phyloP scores from a whole-genome alignment of 2,113 vertebrate genomes.

The Pedetes capensis region DNA sequence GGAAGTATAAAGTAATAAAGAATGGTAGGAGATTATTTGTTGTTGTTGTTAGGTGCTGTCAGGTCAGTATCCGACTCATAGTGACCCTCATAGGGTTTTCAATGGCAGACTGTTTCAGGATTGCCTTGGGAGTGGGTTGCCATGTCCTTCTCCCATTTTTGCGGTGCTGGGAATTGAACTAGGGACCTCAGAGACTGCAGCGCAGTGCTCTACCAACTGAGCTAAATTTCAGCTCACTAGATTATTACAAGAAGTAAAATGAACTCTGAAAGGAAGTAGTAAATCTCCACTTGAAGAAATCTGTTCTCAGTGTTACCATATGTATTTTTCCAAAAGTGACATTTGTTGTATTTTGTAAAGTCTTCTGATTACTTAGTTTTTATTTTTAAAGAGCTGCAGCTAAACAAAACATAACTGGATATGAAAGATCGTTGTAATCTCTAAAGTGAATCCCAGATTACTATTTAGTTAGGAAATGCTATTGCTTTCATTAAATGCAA shows the following conservation, averaged over 20 bases:
- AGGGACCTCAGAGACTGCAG: too few species aligned
- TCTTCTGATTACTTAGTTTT: neutral
- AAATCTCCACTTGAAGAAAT: neutral
- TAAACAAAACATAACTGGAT: neutral
- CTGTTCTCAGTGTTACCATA: neutral
- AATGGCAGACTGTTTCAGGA: too few species aligned
- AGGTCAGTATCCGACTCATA: too few species aligned
- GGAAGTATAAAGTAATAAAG: neutral
- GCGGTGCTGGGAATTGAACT: too few species aligned
- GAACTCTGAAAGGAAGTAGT: neutral
- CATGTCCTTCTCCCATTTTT: too few species aligned
- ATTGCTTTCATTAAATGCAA: neutral
- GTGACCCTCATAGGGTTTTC: too few species aligned
- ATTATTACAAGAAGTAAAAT: neutral
- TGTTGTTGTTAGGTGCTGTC: too few species aligned
- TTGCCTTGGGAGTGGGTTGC: too few species aligned
- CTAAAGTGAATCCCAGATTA: conserved; percentile 10
- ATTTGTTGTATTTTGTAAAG: neutral
- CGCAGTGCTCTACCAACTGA: too few species aligned
- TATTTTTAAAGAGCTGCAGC: neutral
- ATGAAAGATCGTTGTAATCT: neutral
- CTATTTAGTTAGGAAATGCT: neutral
- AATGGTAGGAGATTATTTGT: too few species aligned
- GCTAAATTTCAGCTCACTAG: too few species aligned
- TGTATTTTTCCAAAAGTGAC: neutral